Percentiles rank a stretch among this genome's conserved stretches.
These are phyloP conservation scores for Epinephelus malabaricus DNA, from an alignment of 2,797 vertebrate species.

Conservation along the genomic window DNA sequence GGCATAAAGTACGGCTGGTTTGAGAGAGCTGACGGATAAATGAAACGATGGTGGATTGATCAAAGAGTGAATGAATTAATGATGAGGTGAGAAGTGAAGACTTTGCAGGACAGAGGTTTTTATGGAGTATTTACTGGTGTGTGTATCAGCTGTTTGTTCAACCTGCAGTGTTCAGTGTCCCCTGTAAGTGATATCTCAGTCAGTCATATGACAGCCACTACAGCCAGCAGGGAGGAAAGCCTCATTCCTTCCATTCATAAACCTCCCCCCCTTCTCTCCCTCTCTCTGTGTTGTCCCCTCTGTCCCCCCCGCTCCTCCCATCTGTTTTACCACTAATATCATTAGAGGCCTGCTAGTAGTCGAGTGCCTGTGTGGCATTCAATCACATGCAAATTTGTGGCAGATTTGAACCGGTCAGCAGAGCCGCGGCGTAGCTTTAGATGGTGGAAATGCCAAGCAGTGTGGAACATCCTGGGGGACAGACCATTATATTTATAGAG, in stretches of 20 bases:
- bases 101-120: not conserved
- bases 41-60: constrained; percentile 17
- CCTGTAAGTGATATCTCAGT: constrained; percentile 49
- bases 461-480: constrained; percentile 83
- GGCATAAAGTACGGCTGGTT: constrained; percentile 49
- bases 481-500: constrained; percentile 88
- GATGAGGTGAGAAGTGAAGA: not conserved
- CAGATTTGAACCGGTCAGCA: constrained; percentile 73
- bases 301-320: constrained; percentile 29
- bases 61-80: constrained; percentile 16
- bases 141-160: constrained; percentile 35
- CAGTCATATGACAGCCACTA: constrained; percentile 60
- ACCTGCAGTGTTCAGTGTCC: constrained; percentile 25
- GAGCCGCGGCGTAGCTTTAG: constrained; percentile 68
- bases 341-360: constrained; percentile 66
- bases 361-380: constrained; percentile 68
- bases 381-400: constrained; percentile 75
- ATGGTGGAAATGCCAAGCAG: constrained; percentile 82
- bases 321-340: constrained; percentile 63
- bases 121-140: constrained; percentile 1
- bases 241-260: constrained; percentile 83
- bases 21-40: constrained; percentile 42
- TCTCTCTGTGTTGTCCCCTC: constrained; percentile 13
- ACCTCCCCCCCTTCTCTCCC: constrained; percentile 14
- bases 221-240: constrained; percentile 67